Base-by-base conservation (phyloP, 2,888 invertebrate species). In the Sphecodes monilicornis region DNA sequence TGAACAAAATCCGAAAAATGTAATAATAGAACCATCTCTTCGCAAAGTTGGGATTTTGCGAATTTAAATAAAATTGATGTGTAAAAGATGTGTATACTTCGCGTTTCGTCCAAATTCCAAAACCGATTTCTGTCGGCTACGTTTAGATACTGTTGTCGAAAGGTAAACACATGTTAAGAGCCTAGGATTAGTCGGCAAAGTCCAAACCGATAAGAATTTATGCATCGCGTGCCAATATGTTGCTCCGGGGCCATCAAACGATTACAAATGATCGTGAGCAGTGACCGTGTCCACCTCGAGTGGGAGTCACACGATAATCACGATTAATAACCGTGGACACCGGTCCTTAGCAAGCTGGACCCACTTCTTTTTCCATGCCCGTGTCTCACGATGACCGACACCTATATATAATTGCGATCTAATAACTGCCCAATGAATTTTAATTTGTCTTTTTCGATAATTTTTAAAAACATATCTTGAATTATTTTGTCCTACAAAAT, bases 171-270 rank as follows among this genome's bases (percentile, higher is more conserved):
- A 36, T 36, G 69, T 41, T 72, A 82, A 76, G 54, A 60, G 39
- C 0, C 6, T 57, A 84, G 79, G 64, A 76, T 80, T 80, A 72
- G 80, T 68, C 77, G 75, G 54, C 87, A 89, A 89, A 87, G 87
- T 89, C 82, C 85, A 88, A 2, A 22, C 10, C 50, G 84, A 83
- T 88, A 85, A 81, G 6, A 72, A 41, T n/a, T n/a, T n/a, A n/a
- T 50, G n/a, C 72, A 74, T 78, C 68, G 36, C 68, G 68, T 43
- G 32, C 26, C 22, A 72, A 1, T 29, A n/a, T 32, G 29, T 39
- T 11, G 18, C 13, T 32, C 16, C 1, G 26, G 22, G 29, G 16
- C 11, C 36, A 54, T 36, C 39, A n/a, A 68, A 39, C 57, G 57
- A 57, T 57, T 57, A 10, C 11, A 60, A 60, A 60, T 29, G 60